Base-by-base conservation (phyloP, 1,140 invertebrate genomes). In the Dendroctonus ponderosae region DNA sequence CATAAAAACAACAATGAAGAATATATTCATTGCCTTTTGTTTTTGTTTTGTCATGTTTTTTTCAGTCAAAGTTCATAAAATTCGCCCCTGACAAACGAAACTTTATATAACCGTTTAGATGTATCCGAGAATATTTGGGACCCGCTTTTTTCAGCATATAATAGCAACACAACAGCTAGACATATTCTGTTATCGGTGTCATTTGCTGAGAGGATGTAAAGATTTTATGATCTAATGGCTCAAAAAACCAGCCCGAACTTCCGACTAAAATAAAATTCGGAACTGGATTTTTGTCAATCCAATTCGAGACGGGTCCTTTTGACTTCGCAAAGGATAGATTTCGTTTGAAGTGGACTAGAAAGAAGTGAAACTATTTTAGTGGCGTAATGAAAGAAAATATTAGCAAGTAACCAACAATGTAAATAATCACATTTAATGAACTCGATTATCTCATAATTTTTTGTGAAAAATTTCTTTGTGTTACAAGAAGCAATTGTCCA, bases 21-120 rank as follows among this genome's bases (percentile, higher is more conserved):
- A 54, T 43, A 63, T 62, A 62, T 63, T 63, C 61, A 63, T 44
- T 39, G 50, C 12, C 51, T 44, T n/a, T n/a, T n/a, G n/a, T n/a
- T n/a, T n/a, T n/a, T n/a, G n/a, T n/a, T n/a, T n/a, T n/a, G n/a
- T n/a, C n/a, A n/a, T 63, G 61, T 63, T 63, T 63, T 62, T 62
- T 62, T 51, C 38, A 7, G 14, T 46, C 43, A 46, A 63, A 54
- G 51, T 4, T n/a, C 11, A 63, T 63, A 63, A 63, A 62, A 63
- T 42, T 12, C 54, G 40, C 8, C 39, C 14, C 42, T 63, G 61
- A 63, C 61, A 63, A 54, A 63, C 54, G 61, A 63, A 63, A 63
- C 40, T 63, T 63, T 63, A 63, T 54, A 53, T 41, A 38, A 37
- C 51, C 61, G 54, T 63, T 63, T 63, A 43, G 61, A 54, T 63